Conservation (phyloP, 1,140 invertebrate genomes). For the Battus philenor region DNA sequence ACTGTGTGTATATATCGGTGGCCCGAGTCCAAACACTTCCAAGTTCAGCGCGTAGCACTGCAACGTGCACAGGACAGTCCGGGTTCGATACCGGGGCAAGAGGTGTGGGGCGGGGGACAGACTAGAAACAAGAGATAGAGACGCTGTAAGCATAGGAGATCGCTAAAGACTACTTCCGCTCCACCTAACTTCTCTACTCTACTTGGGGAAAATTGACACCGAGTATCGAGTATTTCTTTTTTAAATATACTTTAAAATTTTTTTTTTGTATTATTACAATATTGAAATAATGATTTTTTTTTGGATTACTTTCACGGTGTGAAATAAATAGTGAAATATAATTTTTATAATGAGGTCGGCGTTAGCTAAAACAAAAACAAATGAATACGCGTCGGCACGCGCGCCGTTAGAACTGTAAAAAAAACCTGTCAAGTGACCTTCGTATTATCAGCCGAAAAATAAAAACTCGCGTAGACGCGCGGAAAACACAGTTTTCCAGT, state of each 20-base stretch:
- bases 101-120: slow-evolving; percentile 28
- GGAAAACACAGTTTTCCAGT: slow-evolving; percentile 37
- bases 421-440: slow-evolving; percentile 62
- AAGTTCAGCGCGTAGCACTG: slow-evolving; percentile 18
- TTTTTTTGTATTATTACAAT: too few species aligned
- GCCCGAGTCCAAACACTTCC: slow-evolving; percentile 19
- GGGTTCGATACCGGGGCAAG: slow-evolving; percentile 21
- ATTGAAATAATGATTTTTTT: too few species aligned
- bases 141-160: slow-evolving; percentile 16
- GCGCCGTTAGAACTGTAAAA: slow-evolving; percentile 68
- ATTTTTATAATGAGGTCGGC: too few species aligned
- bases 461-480: slow-evolving; percentile 29
- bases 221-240: too few species aligned
- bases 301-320: too few species aligned
- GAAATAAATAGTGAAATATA: too few species aligned
- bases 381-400: slow-evolving; percentile 38
- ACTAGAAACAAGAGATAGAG: slow-evolving; percentile 41
- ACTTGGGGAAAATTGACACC: too few species aligned
- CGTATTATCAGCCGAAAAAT: slow-evolving; percentile 48
- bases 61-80: slow-evolving; percentile 10
- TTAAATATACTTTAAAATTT: too few species aligned
- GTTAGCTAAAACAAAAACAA: slow-evolving; percentile 41
- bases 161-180: too few species aligned
- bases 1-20: slow-evolving; percentile 26
- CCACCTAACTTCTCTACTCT: too few species aligned